Percentiles rank a stretch among this genome's conserved stretches.
Evolutionary conservation across 2,113 vertebrate species (phyloP).

Genomic region (Phasianus colchicus): DNA sequence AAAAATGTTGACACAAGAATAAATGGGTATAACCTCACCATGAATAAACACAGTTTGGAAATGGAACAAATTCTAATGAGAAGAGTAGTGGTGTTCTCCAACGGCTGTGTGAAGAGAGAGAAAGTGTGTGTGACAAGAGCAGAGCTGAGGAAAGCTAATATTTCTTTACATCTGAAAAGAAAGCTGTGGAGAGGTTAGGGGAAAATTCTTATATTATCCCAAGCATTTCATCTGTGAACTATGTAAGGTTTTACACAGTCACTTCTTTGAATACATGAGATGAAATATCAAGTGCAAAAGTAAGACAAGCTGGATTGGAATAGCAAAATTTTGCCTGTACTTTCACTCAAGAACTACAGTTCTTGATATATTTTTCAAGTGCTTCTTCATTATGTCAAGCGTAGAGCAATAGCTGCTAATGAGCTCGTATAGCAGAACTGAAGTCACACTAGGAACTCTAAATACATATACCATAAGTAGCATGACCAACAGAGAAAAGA

Average conservation of each 20-base stretch:
- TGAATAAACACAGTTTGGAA: constrained; percentile 58
- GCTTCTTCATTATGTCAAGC: background rate
- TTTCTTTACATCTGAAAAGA: constrained; percentile 44
- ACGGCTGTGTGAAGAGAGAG: background rate
- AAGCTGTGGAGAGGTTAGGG: background rate
- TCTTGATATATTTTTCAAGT: background rate
- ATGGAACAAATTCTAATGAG: constrained; percentile 48
- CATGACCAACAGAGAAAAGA: background rate
- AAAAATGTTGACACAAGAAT: constrained; percentile 62
- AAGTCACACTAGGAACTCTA: background rate
- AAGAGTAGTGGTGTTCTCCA: constrained; percentile 30
- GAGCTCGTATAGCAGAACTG: background rate
- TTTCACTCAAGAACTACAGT: background rate
- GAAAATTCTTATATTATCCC: background rate
- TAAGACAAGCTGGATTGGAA: background rate
- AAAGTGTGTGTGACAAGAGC: background rate
- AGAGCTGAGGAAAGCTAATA: background rate
- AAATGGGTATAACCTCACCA: constrained; percentile 47
- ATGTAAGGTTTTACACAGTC: background rate
- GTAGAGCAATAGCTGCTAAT: background rate
- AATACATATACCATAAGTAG: background rate
- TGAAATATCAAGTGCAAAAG: background rate
- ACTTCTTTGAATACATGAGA: background rate
- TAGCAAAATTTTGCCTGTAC: background rate
- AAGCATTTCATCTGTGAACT: background rate